These are phyloP conservation scores for Lytechinus variegatus DNA, from an alignment of 35 echinoderm and acorn worm genomes.

Conservation along the genomic window DNA sequence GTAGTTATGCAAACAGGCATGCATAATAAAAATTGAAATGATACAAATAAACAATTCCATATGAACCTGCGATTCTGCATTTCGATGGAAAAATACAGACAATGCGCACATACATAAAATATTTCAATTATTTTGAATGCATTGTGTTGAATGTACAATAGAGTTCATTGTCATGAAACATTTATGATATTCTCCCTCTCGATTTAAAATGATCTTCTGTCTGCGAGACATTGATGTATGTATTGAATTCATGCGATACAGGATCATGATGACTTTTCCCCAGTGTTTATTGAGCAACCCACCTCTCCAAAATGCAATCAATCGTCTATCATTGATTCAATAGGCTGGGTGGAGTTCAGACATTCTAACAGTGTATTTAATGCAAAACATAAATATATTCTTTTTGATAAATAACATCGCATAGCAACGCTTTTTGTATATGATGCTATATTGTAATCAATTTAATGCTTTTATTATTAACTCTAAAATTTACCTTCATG, in stretches of 20 bases:
- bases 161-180: not conserved
- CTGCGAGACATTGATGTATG: not conserved
- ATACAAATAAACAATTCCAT: too few species aligned
- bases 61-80: too few species aligned
- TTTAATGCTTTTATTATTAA: too few species aligned
- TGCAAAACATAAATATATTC: too few species aligned
- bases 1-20: too few species aligned
- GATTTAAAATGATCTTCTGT: not conserved
- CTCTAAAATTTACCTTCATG: too few species aligned
- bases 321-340: conserved; percentile 12
- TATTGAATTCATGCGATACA: not conserved
- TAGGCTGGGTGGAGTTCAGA: not conserved
- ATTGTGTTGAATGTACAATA: not conserved
- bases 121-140: not conserved
- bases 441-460: too few species aligned
- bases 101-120: not conserved
- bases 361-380: not conserved
- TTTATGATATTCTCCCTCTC: not conserved
- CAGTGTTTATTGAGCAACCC: not conserved
- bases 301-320: not conserved
- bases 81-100: too few species aligned
- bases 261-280: not conserved
- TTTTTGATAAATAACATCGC: too few species aligned
- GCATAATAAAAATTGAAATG: too few species aligned
- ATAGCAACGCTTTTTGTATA: too few species aligned